Conservation (phyloP, 2,888 invertebrate genomes). For the Sphinx pinastri region DNA sequence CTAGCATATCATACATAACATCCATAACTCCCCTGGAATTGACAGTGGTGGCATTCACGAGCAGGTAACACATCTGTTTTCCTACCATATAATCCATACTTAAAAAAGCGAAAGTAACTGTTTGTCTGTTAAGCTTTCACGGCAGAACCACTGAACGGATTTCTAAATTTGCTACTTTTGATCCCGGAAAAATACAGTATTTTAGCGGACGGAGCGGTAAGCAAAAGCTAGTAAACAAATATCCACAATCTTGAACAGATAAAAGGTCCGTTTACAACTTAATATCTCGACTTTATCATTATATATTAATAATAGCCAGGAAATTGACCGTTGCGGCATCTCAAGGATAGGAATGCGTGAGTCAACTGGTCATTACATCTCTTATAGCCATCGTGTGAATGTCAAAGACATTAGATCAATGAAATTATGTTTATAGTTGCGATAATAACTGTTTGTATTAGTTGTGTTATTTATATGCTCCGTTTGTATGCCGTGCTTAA, state of each 20-base stretch:
- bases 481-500: neutral
- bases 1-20: too few relatives aligned
- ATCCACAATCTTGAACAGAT: neutral
- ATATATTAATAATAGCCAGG: constrained; percentile 34
- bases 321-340: constrained; percentile 55
- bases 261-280: constrained; percentile 12
- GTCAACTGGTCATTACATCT: constrained; percentile 41
- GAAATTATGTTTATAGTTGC: constrained; percentile 12
- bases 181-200: too few relatives aligned
- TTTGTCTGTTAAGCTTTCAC: too few relatives aligned
- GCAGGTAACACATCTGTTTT: too few relatives aligned
- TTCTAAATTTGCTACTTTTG: too few relatives aligned
- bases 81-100: too few relatives aligned
- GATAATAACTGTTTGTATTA: constrained; percentile 6
- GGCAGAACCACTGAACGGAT: too few relatives aligned
- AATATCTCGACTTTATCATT: constrained; percentile 11
- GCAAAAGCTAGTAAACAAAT: neutral
- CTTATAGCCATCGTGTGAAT: constrained; percentile 37
- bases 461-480: neutral
- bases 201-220: too few relatives aligned
- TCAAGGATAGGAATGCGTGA: constrained; percentile 51
- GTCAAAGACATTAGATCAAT: constrained; percentile 29
- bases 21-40: too few relatives aligned
- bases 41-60: too few relatives aligned
- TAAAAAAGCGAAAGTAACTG: too few relatives aligned